Base-by-base conservation (phyloP, 2,888 invertebrate species). In the Ophion costatus region DNA sequence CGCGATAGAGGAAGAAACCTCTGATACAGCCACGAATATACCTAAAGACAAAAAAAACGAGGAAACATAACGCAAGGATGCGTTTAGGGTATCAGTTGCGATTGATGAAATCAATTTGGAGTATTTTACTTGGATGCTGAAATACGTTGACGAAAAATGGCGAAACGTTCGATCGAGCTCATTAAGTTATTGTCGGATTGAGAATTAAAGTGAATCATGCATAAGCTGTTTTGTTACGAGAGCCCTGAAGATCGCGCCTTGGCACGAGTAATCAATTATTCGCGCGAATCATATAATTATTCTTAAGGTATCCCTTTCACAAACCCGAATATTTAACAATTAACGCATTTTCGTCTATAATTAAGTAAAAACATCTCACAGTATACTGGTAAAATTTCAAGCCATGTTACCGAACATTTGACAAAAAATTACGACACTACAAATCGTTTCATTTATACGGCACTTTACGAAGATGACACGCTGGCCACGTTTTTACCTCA, bases 11-110 rank as follows among this genome's bases (percentile, higher is more conserved):
- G 76, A 51, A 61, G 51, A 71, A 29, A 69, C 20, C 24, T 20
- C 73, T 1, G 33, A 24, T 20, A 56, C 59, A 20, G 75, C n/a
- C 0, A 82, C 56, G 51, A 75, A 66, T 42, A 63, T 61, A 64
- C n/a, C 42, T 17, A 67, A 73, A 74, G 73, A 63, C 17, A 45
- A n/a, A 67, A 51, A 42, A 6, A n/a, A 45, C n/a, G 56, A 61
- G 24, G 78, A 79, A 79, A 82, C 71, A 85, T 82, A 84, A 71
- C 74, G 9, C 22, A 70, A 17, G 20, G 20, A 38, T 75, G 66
- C 56, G 24, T 66, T 74, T 77, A 77, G 63, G 51, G 57, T 64
- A 80, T 73, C 33, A 56, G 57, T 20, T 17, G 45, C 11, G 29
- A 67, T 33, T 42, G 9, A 63, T 20, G 38, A 59, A 10, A 75